Percentiles rank a stretch among this genome's conserved stretches.
Evolutionary conservation across 2,113 vertebrate genomes (phyloP).

Genomic region (Eleginops maclovinus): DNA sequence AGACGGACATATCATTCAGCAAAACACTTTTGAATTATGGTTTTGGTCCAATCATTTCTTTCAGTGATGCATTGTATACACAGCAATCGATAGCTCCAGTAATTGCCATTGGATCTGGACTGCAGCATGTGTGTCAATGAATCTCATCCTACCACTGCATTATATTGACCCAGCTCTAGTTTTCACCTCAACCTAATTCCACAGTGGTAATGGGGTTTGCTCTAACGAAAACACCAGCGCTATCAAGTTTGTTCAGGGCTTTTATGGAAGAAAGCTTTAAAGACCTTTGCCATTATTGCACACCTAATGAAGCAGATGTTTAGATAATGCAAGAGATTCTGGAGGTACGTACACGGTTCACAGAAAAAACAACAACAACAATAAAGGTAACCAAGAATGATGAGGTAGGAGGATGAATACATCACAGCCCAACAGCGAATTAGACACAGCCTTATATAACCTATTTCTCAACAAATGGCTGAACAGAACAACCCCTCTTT

Average conservation of each 20-base stretch:
- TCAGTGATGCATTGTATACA: conserved; percentile 56
- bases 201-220: conserved; percentile 34
- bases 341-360: conserved; percentile 10
- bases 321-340: conserved; percentile 6
- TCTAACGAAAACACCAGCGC: conserved; percentile 36
- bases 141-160: conserved; percentile 63
- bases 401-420: neutral
- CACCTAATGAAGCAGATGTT: conserved; percentile 14
- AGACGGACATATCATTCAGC: conserved; percentile 19
- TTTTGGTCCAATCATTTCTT: conserved; percentile 35
- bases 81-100: conserved; percentile 67
- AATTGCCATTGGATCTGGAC: conserved; percentile 64
- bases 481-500: conserved; percentile 10
- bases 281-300: neutral
- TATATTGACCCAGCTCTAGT: conserved; percentile 57
- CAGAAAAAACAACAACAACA: conserved; percentile 6
- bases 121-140: conserved; percentile 67
- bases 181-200: conserved; percentile 43
- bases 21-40: conserved; percentile 49
- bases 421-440: conserved; percentile 1
- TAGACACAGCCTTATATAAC: conserved; percentile 5
- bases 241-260: conserved; percentile 20
- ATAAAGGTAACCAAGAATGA: conserved; percentile 5
- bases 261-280: conserved; percentile 13
- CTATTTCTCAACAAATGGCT: conserved; percentile 27